Evolutionary conservation across 1,140 invertebrate species (phyloP).

Genomic region (Coptotermes formosanus): DNA sequence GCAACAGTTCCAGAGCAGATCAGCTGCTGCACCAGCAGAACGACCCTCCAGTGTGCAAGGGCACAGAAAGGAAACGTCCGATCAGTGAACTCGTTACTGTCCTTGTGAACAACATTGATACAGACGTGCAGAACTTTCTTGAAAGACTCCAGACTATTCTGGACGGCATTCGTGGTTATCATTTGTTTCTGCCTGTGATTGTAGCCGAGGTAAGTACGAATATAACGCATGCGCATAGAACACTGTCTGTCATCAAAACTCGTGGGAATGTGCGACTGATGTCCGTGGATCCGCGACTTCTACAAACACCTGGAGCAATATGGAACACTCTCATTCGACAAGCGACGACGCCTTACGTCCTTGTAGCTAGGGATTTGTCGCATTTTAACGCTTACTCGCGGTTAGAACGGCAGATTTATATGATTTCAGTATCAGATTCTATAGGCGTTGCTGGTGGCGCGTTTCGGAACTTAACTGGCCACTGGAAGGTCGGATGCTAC

Average conservation of each 20-base stretch:
- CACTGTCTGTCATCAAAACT: too few species aligned
- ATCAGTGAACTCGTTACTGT: constrained; percentile 31
- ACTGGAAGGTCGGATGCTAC: constrained; percentile 44
- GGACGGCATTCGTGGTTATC: constrained; percentile 22
- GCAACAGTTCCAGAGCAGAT: constrained; percentile 17
- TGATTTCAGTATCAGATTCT: constrained; percentile 35
- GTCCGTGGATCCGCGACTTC: neutral
- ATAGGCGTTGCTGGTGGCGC: constrained; percentile 40
- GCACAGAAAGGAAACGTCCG: constrained; percentile 8
- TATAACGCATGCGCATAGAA: neutral
- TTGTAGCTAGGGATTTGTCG: constrained; percentile 40
- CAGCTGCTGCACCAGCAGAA: constrained; percentile 30
- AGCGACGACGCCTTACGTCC: constrained; percentile 41
- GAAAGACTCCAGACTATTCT: constrained; percentile 23
- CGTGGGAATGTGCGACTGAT: neutral
- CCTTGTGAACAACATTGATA: neutral
- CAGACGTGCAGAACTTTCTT: neutral
- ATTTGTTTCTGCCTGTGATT: constrained; percentile 1
- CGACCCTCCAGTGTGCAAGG: constrained; percentile 12
- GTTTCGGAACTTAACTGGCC: constrained; percentile 39
- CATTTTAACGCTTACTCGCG: constrained; percentile 39
- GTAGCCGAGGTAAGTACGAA: neutral
- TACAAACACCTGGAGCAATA: constrained; percentile 29
- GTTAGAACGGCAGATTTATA: constrained; percentile 42
- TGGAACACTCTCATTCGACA: constrained; percentile 38